Evolutionary conservation across 2,888 invertebrate species (phyloP).

Genomic region (Gymnoscelis rufifasciata): DNA sequence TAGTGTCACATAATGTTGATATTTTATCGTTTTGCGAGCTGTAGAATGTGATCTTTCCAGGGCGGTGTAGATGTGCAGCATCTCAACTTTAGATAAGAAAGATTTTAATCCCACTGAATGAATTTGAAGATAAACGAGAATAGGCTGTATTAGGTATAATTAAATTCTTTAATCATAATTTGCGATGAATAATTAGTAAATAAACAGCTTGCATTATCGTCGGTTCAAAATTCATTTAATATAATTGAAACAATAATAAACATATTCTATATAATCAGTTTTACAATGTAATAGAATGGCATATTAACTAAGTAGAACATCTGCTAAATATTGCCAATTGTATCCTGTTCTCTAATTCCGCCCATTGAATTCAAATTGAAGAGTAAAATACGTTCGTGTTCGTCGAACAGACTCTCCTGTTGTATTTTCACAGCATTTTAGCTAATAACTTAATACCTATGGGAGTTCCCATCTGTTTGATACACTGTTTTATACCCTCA

Average conservation of each 20-base stretch:
- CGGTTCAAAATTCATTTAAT: no score
- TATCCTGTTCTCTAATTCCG: slow-evolving; percentile 62
- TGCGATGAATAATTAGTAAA: no score
- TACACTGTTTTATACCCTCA: neutral
- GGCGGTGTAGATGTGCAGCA: slow-evolving; percentile 9
- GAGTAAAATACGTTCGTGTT: slow-evolving; percentile 72
- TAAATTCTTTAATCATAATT: no score
- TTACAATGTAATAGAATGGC: no score
- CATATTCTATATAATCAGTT: no score
- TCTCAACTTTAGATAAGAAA: slow-evolving; percentile 21
- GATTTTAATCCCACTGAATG: no score
- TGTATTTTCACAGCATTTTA: slow-evolving; percentile 61
- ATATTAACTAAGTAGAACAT: neutral
- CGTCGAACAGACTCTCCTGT: slow-evolving; percentile 44
- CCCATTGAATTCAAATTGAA: slow-evolving; percentile 76
- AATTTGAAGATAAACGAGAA: neutral
- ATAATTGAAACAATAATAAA: no score
- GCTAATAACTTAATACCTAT: slow-evolving; percentile 76
- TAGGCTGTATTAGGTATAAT: no score
- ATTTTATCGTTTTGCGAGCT: slow-evolving; percentile 51
- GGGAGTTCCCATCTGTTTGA: slow-evolving; percentile 59
- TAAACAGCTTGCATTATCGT: no score
- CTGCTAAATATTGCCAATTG: slow-evolving; percentile 34
- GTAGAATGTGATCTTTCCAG: slow-evolving; percentile 20
- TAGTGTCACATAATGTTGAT: slow-evolving; percentile 52